Conservation (phyloP, 2,888 invertebrate species). For the Tridacna gigas region DNA sequence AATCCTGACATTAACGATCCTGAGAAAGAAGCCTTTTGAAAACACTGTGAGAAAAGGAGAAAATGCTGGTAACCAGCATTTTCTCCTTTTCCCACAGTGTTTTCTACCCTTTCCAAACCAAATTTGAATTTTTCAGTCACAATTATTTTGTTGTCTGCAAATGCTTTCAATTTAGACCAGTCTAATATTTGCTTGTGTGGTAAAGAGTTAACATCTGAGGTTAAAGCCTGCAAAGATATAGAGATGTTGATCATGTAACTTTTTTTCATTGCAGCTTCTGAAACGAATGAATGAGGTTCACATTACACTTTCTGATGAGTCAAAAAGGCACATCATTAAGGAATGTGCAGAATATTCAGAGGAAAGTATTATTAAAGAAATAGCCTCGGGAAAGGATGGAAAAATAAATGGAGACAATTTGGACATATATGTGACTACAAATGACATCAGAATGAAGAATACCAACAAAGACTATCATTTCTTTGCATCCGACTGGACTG, state of each 20-base stretch:
- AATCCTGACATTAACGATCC: too few species aligned
- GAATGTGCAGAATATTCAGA: not conserved
- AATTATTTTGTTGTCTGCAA: not conserved
- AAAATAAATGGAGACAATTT: constrained; percentile 2
- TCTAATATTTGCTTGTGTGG: not conserved
- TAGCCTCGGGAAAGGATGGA: not conserved
- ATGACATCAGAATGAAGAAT: constrained; percentile 4
- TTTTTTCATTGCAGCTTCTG: not conserved
- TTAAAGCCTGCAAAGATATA: not conserved
- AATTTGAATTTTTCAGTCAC: not conserved
- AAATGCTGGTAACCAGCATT: too few species aligned
- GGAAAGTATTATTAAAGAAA: not conserved
- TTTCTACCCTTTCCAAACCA: not conserved
- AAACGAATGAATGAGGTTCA: not conserved
- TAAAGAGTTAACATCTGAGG: not conserved
- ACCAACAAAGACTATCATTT: not conserved
- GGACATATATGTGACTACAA: constrained; percentile 2
- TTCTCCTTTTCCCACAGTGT: not conserved
- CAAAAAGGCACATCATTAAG: not conserved
- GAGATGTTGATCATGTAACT: not conserved
- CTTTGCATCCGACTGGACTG: not conserved
- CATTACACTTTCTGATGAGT: not conserved
- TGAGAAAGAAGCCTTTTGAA: too few species aligned
- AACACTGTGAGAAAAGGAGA: too few species aligned
- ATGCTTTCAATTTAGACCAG: not conserved